Evolutionary conservation across 2,113 vertebrate species (phyloP).

Genomic region (Stictonetta naevosa): DNA sequence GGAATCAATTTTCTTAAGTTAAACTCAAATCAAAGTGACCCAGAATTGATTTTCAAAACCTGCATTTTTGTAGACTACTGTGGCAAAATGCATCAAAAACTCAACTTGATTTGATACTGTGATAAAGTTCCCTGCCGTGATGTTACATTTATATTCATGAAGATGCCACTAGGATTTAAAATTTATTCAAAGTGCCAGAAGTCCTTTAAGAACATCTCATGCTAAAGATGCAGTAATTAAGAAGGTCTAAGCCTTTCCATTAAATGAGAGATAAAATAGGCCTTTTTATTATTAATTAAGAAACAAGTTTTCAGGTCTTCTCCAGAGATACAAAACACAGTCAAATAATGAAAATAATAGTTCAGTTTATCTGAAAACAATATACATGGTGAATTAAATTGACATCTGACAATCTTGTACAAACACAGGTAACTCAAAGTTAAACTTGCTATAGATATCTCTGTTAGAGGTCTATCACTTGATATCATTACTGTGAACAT

Average conservation of each 20-base stretch:
- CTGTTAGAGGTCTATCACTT: background rate
- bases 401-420: background rate
- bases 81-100: background rate
- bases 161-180: background rate
- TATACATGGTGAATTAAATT: background rate
- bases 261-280: background rate
- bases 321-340: background rate
- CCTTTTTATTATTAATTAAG: background rate
- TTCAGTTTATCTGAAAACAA: background rate
- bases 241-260: background rate
- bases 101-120: slow-evolving; percentile 2
- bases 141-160: slow-evolving; percentile 18
- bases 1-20: background rate
- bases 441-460: background rate
- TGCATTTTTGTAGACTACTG: background rate
- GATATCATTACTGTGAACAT: background rate
- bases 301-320: background rate
- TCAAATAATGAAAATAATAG: background rate
- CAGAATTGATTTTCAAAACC: background rate
- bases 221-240: background rate
- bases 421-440: background rate
- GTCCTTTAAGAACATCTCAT: background rate
- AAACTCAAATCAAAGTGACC: background rate
- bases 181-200: background rate
- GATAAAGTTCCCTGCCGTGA: background rate